Conservation (phyloP, 2,113 vertebrate species). For the Strix aluco region DNA sequence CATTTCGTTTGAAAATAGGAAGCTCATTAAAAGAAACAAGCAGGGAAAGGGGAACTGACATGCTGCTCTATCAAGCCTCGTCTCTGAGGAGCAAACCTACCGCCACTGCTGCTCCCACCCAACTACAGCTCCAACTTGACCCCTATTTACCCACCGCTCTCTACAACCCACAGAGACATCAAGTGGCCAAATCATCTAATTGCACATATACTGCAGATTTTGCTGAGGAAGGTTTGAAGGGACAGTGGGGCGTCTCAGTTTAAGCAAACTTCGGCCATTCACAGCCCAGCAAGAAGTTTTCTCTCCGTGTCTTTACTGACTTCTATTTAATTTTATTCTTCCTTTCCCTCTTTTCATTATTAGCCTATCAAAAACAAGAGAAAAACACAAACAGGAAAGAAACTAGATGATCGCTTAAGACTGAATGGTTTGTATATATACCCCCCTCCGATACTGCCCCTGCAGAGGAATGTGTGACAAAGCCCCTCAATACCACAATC, state of each 20-base stretch:
- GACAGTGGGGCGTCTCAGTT: too few species aligned
- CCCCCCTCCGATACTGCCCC: rapidly evolving
- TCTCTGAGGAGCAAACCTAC: not conserved
- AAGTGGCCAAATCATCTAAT: not conserved
- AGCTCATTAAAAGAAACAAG: not conserved
- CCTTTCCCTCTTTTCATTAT: not conserved
- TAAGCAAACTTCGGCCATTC: not conserved
- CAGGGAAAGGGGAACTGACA: not conserved
- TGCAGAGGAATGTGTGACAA: not conserved
- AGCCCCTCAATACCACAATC: not conserved
- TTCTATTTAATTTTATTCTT: not conserved
- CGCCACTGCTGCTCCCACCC: not conserved
- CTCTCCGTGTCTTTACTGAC: not conserved
- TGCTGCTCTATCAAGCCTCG: not conserved
- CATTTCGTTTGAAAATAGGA: not conserved
- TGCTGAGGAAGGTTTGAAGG: not conserved
- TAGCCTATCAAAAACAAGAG: not conserved
- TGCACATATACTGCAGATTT: not conserved
- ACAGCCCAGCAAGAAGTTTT: not conserved
- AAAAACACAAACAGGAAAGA: not conserved
- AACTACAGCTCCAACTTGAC: not conserved
- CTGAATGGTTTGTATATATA: not conserved
- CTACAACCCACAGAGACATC: conserved; percentile 39
- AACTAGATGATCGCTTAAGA: not conserved
- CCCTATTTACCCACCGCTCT: not conserved